Conservation (phyloP, 2,113 vertebrate species). For the Otocyon megalotis region DNA sequence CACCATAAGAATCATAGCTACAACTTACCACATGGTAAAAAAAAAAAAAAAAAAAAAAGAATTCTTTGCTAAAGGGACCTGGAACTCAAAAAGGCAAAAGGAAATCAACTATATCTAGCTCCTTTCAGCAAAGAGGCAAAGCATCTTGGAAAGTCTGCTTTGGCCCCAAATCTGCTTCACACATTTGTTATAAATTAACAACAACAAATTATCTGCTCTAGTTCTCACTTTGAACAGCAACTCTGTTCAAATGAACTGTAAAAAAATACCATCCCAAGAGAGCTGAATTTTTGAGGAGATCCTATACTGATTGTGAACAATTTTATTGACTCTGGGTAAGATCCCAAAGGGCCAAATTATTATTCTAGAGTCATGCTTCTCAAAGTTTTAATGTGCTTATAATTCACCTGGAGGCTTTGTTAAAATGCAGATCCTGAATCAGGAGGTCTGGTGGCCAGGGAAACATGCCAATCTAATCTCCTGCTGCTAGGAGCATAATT, state of each 20-base stretch:
- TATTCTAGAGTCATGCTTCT: not conserved
- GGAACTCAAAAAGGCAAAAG: not conserved
- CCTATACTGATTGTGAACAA: not conserved
- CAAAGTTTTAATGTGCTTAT: not conserved
- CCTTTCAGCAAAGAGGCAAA: not conserved
- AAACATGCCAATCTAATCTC: not conserved
- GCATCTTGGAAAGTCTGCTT: constrained; percentile 31
- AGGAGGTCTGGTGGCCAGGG: not conserved
- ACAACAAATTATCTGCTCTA: constrained; percentile 47
- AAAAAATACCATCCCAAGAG: constrained; percentile 17
- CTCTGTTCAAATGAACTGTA: constrained; percentile 43
- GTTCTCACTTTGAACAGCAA: constrained; percentile 46
- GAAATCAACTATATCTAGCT: not conserved
- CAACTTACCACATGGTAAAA: not conserved
- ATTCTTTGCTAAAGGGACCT: not conserved
- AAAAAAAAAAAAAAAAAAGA: not conserved
- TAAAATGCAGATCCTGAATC: not conserved
- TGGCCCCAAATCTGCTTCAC: not conserved
- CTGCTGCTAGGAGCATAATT: not conserved
- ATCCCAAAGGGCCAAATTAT: not conserved
- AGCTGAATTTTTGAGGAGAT: constrained; percentile 7
- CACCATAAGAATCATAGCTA: not conserved
- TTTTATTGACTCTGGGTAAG: not conserved
- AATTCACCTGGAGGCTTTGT: not conserved
- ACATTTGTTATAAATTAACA: constrained; percentile 56